phyloP scores from a whole-genome alignment of 2,888 invertebrate species.

The Campoplex nolae region DNA sequence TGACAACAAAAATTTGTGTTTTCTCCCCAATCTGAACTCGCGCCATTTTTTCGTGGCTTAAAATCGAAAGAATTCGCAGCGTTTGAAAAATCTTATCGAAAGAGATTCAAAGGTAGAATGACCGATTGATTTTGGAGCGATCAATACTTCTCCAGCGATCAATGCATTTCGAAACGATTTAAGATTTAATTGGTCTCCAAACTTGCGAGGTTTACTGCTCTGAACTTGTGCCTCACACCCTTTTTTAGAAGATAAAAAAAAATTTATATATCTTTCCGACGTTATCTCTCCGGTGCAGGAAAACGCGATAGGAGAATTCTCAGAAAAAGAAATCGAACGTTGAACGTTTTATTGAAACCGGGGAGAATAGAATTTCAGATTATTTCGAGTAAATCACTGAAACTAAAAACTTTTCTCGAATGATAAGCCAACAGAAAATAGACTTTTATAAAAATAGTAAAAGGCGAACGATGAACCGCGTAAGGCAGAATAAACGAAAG shows the following conservation, averaged over 20 bases:
- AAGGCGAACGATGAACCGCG: no score
- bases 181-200: background rate
- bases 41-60: background rate
- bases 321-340: background rate
- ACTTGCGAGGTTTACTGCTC: conserved; percentile 59
- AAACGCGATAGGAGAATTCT: background rate
- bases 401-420: background rate
- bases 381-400: background rate
- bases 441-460: background rate
- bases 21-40: background rate
- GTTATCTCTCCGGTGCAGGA: conserved; percentile 53
- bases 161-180: background rate
- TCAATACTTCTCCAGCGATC: background rate
- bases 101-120: background rate
- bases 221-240: conserved; percentile 33
- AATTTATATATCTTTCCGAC: conserved; percentile 59
- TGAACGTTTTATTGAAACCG: background rate
- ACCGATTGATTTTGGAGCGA: background rate
- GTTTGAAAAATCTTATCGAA: background rate
- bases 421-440: background rate
- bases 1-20: background rate
- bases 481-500: background rate
- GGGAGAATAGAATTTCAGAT: background rate
- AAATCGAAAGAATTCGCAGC: background rate
- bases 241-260: conserved; percentile 58